Evolutionary conservation across 2,888 invertebrate genomes (phyloP).

Genomic region (Ptilodon capucinus): DNA sequence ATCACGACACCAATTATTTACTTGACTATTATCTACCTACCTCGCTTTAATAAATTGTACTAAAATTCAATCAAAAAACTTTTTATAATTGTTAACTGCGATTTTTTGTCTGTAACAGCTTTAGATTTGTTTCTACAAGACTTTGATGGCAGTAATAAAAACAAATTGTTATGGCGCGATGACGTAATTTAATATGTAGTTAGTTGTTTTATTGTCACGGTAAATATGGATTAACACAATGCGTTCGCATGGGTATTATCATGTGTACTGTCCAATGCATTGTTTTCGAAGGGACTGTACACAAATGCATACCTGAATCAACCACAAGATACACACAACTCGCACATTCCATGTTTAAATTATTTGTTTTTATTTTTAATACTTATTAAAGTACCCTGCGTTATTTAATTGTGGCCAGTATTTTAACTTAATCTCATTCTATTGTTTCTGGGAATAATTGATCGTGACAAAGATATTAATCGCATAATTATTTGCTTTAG

Average conservation of each 20-base stretch:
- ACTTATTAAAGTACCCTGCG: too few species aligned
- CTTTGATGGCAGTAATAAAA: constrained; percentile 19
- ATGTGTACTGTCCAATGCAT: constrained; percentile 38
- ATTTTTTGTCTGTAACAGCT: neutral
- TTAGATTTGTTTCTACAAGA: constrained; percentile 11
- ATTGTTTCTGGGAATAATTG: too few species aligned
- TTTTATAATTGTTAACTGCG: too few species aligned
- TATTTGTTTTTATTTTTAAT: neutral
- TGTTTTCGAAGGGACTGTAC: constrained; percentile 32
- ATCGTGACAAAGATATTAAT: too few species aligned
- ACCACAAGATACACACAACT: constrained; percentile 1
- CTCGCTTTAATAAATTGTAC: too few species aligned
- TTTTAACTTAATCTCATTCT: too few species aligned
- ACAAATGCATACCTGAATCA: constrained; percentile 11
- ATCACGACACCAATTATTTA: too few species aligned
- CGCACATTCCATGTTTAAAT: neutral
- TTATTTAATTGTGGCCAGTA: too few species aligned
- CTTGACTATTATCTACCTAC: too few species aligned
- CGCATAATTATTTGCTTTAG: too few species aligned
- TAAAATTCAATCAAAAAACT: too few species aligned
- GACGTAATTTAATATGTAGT: constrained; percentile 34
- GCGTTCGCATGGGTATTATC: constrained; percentile 40
- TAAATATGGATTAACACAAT: constrained; percentile 29
- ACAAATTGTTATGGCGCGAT: constrained; percentile 33
- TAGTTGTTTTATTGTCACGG: constrained; percentile 30